phyloP scores from a whole-genome alignment of 2,888 invertebrate species.

The Dastarcus helophoroides region DNA sequence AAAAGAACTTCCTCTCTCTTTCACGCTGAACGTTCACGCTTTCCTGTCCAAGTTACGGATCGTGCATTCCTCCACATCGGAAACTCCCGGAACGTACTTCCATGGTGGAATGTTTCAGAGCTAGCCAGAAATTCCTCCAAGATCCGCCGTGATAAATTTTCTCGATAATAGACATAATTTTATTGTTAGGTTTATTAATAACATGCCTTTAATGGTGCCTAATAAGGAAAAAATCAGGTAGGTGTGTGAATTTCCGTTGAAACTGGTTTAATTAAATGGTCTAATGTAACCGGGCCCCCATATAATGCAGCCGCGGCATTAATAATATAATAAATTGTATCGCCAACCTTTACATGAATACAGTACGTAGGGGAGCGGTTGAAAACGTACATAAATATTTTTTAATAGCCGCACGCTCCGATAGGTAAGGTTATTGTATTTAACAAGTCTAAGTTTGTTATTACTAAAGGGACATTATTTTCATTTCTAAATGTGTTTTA shows the following conservation, averaged over 20 bases:
- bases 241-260: conserved; percentile 27
- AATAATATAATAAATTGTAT: conserved; percentile 22
- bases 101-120: too few species aligned
- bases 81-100: too few species aligned
- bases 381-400: conserved; percentile 27
- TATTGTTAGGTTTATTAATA: too few species aligned
- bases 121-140: too few species aligned
- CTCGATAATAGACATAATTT: too few species aligned
- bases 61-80: too few species aligned
- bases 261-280: conserved; percentile 24
- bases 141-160: too few species aligned
- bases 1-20: too few species aligned
- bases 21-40: too few species aligned
- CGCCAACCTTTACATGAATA: conserved; percentile 20
- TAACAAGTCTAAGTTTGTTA: conserved; percentile 13
- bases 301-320: conserved; percentile 18
- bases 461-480: conserved; percentile 9
- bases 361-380: conserved; percentile 22
- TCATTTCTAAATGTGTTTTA: conserved; percentile 15
- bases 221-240: conserved; percentile 20
- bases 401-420: conserved; percentile 28
- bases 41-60: too few species aligned
- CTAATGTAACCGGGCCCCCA: conserved; percentile 21
- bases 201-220: too few species aligned
- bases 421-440: conserved; percentile 21